These are phyloP conservation scores for Temnopleurus reevesii DNA, from an alignment of 53 echinoderm and acorn worm species.

Conservation along the genomic window DNA sequence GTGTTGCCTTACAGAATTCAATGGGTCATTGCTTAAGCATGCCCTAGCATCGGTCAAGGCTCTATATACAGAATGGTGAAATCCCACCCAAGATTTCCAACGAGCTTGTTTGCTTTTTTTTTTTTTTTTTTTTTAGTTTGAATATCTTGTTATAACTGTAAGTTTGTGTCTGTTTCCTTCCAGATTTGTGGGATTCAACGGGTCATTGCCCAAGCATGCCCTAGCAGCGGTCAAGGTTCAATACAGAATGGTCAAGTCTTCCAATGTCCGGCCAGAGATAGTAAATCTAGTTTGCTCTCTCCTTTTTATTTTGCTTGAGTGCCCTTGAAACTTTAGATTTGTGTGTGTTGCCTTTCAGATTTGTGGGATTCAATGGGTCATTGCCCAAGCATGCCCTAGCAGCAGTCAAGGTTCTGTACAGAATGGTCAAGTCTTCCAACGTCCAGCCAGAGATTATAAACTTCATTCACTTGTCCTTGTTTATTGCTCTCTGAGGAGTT, in stretches of 20 bases:
- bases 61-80: constrained; percentile 71
- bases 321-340: no score
- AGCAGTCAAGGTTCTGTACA: constrained; percentile 76
- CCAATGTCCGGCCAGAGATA: constrained; percentile 86
- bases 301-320: no score
- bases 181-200: constrained; percentile 82
- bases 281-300: no score
- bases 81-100: no score
- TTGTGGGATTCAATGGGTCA: constrained; percentile 71
- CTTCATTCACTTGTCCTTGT: neutral
- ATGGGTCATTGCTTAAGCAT: constrained; percentile 71
- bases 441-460: constrained; percentile 89
- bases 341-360: no score
- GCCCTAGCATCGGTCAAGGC: constrained; percentile 79
- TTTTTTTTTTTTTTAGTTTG: no score
- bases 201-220: constrained; percentile 74
- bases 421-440: constrained; percentile 74
- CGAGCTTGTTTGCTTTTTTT: no score
- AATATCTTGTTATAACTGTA: no score
- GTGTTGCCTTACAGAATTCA: no score
- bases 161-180: neutral
- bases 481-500: neutral
- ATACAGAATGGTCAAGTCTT: constrained; percentile 70
- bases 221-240: constrained; percentile 77
- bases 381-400: constrained; percentile 80